Percentiles rank a stretch among this genome's conserved stretches.
Evolutionary conservation across 1,140 invertebrate species (phyloP).

Genomic region (Drosophila orena): DNA sequence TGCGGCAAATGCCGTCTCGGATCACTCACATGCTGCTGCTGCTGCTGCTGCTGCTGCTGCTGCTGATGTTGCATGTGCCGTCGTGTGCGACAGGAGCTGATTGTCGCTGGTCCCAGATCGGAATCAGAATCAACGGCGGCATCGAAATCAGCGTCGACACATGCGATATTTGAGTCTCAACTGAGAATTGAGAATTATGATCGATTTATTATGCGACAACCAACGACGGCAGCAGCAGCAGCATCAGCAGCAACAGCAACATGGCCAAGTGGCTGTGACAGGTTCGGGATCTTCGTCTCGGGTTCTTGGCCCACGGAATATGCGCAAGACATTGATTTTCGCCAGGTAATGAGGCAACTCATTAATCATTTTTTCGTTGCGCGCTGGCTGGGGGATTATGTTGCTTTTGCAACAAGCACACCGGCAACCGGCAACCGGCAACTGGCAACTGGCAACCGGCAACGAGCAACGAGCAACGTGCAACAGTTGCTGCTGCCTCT

Average conservation of each 20-base stretch:
- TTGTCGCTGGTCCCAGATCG: slow-evolving; percentile 56
- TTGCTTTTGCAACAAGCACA: slow-evolving; percentile 32
- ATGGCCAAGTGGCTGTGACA: slow-evolving; percentile 56
- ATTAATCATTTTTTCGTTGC: slow-evolving; percentile 79
- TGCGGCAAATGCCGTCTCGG: slow-evolving; percentile 44
- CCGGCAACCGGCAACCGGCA: slow-evolving; percentile 8
- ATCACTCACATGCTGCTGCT: slow-evolving; percentile 14
- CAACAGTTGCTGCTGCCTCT: slow-evolving; percentile 44
- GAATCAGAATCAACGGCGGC: slow-evolving; percentile 14
- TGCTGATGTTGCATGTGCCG: slow-evolving; percentile 28
- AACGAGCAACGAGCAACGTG: too few species aligned
- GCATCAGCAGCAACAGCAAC: slow-evolving; percentile 16
- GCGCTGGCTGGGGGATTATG: slow-evolving; percentile 62
- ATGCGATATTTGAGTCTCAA: slow-evolving; percentile 67
- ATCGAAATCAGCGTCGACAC: slow-evolving; percentile 62
- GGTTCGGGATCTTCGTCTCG: slow-evolving; percentile 44
- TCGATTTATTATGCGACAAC: slow-evolving; percentile 78
- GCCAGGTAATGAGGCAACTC: slow-evolving; percentile 81
- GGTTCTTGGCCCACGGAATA: slow-evolving; percentile 67
- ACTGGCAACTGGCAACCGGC: too few species aligned
- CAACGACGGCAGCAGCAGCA: slow-evolving; percentile 23
- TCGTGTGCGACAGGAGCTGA: slow-evolving; percentile 68
- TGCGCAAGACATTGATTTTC: slow-evolving; percentile 81
- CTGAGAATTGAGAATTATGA: slow-evolving; percentile 78
- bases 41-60: slow-evolving; percentile 14